Evolutionary conservation across 2,888 invertebrate species (phyloP).

Genomic region (Hetaerina titia): DNA sequence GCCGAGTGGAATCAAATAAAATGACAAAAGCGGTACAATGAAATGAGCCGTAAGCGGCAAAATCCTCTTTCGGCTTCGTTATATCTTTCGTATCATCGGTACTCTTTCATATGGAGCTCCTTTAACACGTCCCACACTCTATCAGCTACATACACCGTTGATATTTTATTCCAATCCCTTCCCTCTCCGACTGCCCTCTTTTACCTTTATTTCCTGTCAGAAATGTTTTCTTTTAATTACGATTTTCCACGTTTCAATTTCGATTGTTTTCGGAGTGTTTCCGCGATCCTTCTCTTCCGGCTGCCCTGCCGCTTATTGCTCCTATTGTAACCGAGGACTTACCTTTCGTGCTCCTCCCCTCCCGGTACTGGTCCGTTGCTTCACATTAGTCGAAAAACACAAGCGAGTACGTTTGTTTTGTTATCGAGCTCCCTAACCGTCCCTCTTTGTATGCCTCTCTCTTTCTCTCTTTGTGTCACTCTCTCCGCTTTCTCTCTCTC

Average conservation of each 20-base stretch:
- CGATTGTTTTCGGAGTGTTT: conserved; percentile 13
- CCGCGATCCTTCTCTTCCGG: neutral
- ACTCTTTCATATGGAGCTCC: too few species aligned
- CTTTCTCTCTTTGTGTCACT: neutral
- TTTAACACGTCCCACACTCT: too few species aligned
- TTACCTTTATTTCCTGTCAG: neutral
- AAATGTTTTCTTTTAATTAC: conserved; percentile 53
- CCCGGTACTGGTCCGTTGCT: neutral
- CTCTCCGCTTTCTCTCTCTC: neutral
- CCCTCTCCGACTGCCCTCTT: neutral
- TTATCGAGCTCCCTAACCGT: neutral
- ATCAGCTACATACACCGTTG: neutral
- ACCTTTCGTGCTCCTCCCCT: neutral
- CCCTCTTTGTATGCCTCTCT: neutral
- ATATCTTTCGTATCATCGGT: too few species aligned
- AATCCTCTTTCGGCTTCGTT: too few species aligned
- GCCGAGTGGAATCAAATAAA: too few species aligned
- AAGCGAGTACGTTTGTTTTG: neutral
- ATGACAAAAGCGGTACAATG: too few species aligned
- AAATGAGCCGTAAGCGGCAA: too few species aligned
- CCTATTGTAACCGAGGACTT: neutral
- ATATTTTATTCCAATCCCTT: neutral
- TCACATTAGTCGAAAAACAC: conserved; percentile 17
- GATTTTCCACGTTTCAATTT: conserved; percentile 32
- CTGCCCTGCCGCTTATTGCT: neutral